Conservation (phyloP, 2,888 invertebrate species). For the Drosophila ezoana region DNA sequence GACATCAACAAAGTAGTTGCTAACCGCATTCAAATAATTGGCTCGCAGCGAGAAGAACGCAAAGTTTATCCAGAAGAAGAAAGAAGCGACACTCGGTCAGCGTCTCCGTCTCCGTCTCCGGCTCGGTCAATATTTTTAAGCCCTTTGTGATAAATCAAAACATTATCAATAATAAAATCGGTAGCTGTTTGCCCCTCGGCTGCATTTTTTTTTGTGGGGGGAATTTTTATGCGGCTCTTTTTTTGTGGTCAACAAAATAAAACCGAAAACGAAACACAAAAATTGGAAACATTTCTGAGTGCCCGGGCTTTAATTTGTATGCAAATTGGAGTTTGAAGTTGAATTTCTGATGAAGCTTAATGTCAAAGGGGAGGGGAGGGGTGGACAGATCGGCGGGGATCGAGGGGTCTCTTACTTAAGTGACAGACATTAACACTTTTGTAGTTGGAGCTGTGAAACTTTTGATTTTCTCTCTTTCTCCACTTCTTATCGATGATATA, state of each 20-base stretch:
- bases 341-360: constrained; percentile 73
- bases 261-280: constrained; percentile 9
- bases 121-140: constrained; percentile 52
- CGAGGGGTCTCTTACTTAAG: constrained; percentile 46
- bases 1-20: constrained; percentile 38
- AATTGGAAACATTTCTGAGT: constrained; percentile 53
- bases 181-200: constrained; percentile 79
- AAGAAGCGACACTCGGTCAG: constrained; percentile 5
- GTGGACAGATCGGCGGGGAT: not conserved
- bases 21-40: constrained; percentile 38
- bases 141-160: constrained; percentile 77
- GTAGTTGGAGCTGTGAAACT: constrained; percentile 64
- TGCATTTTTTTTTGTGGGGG: constrained; percentile 57
- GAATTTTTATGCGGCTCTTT: constrained; percentile 54
- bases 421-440: constrained; percentile 76
- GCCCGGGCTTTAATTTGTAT: constrained; percentile 67
- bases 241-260: constrained; percentile 61
- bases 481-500: constrained; percentile 60
- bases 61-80: constrained; percentile 21
- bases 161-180: constrained; percentile 82
- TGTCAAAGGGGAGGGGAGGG: constrained; percentile 33
- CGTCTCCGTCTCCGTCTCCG: no score
- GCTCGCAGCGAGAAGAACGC: constrained; percentile 16
- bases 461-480: constrained; percentile 52
- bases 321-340: constrained; percentile 67